Evolutionary conservation across 2,113 vertebrate genomes (phyloP), one percentile per base, ranked within the genome.

Genomic region (Siphamia tubifer): DNA sequence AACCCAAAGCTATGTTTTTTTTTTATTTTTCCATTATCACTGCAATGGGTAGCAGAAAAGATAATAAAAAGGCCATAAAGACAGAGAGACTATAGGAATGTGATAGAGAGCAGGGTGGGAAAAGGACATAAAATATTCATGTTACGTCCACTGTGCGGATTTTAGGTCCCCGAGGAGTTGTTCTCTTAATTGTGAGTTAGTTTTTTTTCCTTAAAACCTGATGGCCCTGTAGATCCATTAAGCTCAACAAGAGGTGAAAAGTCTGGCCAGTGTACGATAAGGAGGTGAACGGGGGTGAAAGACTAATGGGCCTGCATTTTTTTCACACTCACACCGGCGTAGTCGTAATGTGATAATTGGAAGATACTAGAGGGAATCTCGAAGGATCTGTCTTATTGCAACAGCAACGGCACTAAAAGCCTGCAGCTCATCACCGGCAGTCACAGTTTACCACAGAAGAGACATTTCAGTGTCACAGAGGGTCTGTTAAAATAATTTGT

Each of bases 331-430:
- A 91, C 92, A 85, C 91, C 90, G 92, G 91, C 90, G 86, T 89
- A 87, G 88, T 91, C 92, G 93, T 93, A 90, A 92, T 92, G 89
- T 93, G 92, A 94, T 94, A 93, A 92, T 89, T 93, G 88, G 92
- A 92, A 92, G 89, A 92, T 86, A 92, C 91, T 85, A 73, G 87
- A 86, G 92, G 86, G 88, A 60, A 87, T 93, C 89, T 88, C 87
- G 72, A 83, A 90, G 92, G 92, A 89, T 74, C 87, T 87, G 64
- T 81, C 70, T 77, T 54, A 55, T 38, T 74, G 73, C 70, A 81
- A 34, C 53, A 74, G 58, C 74, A 27, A 55, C 65, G 62, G 62
- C 68, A 82, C 71, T 83, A 84, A 84, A 86, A 86, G 81, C 82
- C 75, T 17, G 25, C 63, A 48, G 75, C 74, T 71, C 73, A 66